These are phyloP conservation scores for Amblyornis subalaris DNA, from an alignment of 2,113 vertebrate species.

Conservation along the genomic window DNA sequence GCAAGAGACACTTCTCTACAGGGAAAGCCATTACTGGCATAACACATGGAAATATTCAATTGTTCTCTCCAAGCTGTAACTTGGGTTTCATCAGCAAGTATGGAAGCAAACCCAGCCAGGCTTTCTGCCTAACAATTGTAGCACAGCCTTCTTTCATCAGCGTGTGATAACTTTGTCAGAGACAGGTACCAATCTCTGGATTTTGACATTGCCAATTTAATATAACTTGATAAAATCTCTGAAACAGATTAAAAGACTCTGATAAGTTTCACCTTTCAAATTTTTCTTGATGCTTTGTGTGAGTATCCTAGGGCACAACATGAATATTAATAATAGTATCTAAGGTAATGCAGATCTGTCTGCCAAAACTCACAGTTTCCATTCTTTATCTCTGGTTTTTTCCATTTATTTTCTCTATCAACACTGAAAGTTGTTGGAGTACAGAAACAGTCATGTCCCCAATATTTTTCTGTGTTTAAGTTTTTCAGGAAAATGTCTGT, in stretches of 20 bases:
- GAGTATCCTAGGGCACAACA: neutral
- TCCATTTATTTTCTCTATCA: neutral
- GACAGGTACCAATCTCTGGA: neutral
- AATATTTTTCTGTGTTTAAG: neutral
- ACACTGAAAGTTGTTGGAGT: neutral
- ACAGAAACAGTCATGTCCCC: neutral
- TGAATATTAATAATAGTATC: neutral
- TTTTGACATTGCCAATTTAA: neutral
- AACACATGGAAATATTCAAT: slow-evolving; percentile 33
- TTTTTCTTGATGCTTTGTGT: neutral
- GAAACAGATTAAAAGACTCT: neutral
- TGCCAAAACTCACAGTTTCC: neutral
- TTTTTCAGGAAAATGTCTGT: neutral
- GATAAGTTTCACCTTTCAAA: neutral
- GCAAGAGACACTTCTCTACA: neutral
- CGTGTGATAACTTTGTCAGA: neutral
- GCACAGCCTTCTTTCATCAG: neutral
- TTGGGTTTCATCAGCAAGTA: slow-evolving; percentile 29
- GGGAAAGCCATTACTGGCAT: slow-evolving; percentile 7
- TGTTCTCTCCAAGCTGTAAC: slow-evolving; percentile 4
- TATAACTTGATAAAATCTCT: neutral
- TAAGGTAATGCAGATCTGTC: neutral
- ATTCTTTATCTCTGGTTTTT: neutral
- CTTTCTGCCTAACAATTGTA: neutral
- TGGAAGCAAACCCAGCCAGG: slow-evolving; percentile 7